Percentiles rank a stretch among this genome's conserved stretches.
These are phyloP conservation scores for Dione vanillae DNA, from an alignment of 2,888 invertebrate species.

Conservation along the genomic window DNA sequence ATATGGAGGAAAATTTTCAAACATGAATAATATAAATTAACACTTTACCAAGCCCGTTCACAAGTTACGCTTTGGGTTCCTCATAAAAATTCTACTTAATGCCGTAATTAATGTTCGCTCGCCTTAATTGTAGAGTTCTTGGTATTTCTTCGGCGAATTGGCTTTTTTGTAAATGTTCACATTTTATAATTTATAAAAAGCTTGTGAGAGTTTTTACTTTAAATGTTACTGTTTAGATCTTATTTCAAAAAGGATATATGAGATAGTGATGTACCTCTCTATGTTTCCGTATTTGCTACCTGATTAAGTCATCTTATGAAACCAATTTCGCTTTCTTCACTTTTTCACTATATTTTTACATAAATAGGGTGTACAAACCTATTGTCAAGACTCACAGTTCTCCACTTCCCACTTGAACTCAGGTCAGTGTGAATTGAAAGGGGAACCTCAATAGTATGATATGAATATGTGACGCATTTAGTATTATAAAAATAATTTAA, in stretches of 20 bases:
- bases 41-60: constrained; percentile 35
- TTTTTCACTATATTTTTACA: too few relatives aligned
- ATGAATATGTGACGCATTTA: too few relatives aligned
- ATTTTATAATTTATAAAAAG: neutral
- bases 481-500: too few relatives aligned
- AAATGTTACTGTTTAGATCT: neutral
- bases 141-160: constrained; percentile 14
- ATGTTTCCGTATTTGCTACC: too few relatives aligned
- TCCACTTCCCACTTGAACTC: too few relatives aligned
- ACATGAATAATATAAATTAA: constrained; percentile 42
- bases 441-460: too few relatives aligned
- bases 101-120: constrained; percentile 43
- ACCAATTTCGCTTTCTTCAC: too few relatives aligned
- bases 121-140: constrained; percentile 34
- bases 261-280: neutral
- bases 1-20: constrained; percentile 25
- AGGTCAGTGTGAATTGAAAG: too few relatives aligned
- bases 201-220: neutral
- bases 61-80: constrained; percentile 35
- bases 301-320: too few relatives aligned
- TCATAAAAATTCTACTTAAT: constrained; percentile 45
- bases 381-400: too few relatives aligned
- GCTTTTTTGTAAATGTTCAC: constrained; percentile 10
- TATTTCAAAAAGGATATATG: too few relatives aligned
- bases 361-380: too few relatives aligned